A percentile compares a stretch with the other conserved stretches of the same genome.
Evolutionary conservation across 2,113 vertebrate species (phyloP).

Genomic region (Archilochus colubris): DNA sequence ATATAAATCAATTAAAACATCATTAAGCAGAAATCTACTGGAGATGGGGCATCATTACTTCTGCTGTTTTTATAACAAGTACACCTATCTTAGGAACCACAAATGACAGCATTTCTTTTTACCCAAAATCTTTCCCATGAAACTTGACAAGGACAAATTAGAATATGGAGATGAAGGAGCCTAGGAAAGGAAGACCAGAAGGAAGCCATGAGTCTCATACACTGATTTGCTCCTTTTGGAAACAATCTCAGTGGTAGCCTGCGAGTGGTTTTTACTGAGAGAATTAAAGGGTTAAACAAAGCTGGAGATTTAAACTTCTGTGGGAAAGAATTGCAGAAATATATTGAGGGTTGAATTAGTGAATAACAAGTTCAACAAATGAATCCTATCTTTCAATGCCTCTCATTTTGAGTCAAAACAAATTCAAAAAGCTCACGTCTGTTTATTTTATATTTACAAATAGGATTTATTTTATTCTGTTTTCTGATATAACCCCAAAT

Average conservation of each 20-base stretch:
- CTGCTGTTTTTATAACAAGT: background rate
- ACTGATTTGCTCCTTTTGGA: background rate
- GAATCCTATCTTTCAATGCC: background rate
- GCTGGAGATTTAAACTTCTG: background rate
- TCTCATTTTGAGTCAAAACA: background rate
- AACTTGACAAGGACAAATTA: background rate
- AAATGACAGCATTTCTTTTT: background rate
- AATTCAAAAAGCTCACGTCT: background rate
- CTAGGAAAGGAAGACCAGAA: background rate
- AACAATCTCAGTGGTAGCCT: background rate
- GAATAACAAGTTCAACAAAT: background rate
- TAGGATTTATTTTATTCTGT: background rate
- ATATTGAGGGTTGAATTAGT: background rate
- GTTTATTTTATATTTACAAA: background rate
- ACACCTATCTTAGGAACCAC: background rate
- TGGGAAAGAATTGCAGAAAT: background rate
- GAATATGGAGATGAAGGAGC: background rate
- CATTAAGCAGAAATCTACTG: background rate
- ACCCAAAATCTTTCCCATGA: background rate
- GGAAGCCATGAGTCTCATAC: background rate
- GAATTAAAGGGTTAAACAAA: background rate
- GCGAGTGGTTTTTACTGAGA: background rate
- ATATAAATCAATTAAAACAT: background rate
- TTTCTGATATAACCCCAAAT: background rate
- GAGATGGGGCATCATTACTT: background rate